phyloP scores from a whole-genome alignment of 2,113 vertebrate genomes.

The Scatophagus argus region DNA sequence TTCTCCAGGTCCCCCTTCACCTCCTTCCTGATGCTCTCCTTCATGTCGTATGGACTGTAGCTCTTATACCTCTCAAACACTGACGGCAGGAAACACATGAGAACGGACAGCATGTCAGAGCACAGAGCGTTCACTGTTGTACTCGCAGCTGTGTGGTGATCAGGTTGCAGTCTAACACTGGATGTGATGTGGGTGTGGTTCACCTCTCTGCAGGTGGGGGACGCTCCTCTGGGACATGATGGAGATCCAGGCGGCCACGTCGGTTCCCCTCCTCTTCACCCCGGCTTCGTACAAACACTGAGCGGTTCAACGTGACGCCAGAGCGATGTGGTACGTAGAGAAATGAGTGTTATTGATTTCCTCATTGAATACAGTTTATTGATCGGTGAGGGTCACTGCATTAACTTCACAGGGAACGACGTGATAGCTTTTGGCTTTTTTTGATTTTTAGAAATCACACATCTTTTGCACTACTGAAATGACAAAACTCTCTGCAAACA shows the following conservation, averaged over 20 bases:
- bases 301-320: background rate
- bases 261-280: conserved; percentile 93
- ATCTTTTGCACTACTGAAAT: background rate
- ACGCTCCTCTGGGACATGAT: conserved; percentile 92
- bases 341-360: background rate
- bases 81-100: conserved; percentile 51
- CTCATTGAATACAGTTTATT: background rate
- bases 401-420: no score
- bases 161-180: background rate
- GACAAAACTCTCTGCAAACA: background rate
- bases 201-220: conserved; percentile 94
- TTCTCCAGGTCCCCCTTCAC: conserved; percentile 96
- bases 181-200: background rate
- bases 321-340: no score
- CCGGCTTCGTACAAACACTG: conserved; percentile 95
- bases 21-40: conserved; percentile 96
- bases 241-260: conserved; percentile 92
- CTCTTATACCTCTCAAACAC: conserved; percentile 96
- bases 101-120: no score
- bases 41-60: conserved; percentile 96
- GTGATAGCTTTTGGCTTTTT: background rate
- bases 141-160: no score
- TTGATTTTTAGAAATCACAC: background rate
- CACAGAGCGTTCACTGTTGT: no score
- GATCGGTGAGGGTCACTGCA: background rate